These are phyloP conservation scores for Arrhamphus sclerolepis DNA, from an alignment of 2,797 vertebrate genomes.

Conservation along the genomic window DNA sequence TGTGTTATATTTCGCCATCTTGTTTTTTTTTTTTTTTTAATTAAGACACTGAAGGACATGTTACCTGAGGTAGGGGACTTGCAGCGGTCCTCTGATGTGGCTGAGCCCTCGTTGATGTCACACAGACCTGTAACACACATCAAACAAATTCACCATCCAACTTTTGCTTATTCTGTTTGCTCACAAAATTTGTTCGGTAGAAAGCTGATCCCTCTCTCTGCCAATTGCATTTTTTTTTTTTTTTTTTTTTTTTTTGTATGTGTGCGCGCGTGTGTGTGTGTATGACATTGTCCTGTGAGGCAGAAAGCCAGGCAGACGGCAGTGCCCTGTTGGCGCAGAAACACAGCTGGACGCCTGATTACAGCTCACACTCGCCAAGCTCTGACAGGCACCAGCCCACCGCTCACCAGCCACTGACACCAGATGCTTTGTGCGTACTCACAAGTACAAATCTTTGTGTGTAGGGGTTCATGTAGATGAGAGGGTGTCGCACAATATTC, in stretches of 20 bases:
- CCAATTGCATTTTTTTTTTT: slow-evolving; percentile 17
- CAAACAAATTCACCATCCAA: neutral
- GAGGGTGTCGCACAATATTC: neutral
- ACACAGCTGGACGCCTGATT: slow-evolving; percentile 73
- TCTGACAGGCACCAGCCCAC: slow-evolving; percentile 74
- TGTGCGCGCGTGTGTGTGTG: too few relatives aligned
- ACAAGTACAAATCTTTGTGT: slow-evolving; percentile 15
- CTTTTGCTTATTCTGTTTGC: too few relatives aligned
- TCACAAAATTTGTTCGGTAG: too few relatives aligned
- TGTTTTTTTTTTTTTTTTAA: neutral
- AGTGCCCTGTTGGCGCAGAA: slow-evolving; percentile 54
- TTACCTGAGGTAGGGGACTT: slow-evolving; percentile 99
- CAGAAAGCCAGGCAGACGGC: slow-evolving; percentile 62
- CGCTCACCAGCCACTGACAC: slow-evolving; percentile 68
- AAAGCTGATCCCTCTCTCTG: neutral
- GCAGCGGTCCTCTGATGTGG: slow-evolving; percentile 95
- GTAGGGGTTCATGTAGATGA: neutral
- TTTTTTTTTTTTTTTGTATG: too few relatives aligned
- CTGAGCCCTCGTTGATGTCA: slow-evolving; percentile 93
- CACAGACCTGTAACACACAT: slow-evolving; percentile 87
- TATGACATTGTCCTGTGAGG: slow-evolving; percentile 61
- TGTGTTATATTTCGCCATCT: neutral
- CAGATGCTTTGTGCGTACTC: slow-evolving; percentile 60
- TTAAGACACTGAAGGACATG: slow-evolving; percentile 59
- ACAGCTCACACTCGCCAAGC: slow-evolving; percentile 59